Conservation (phyloP, 2,888 invertebrate genomes). For the Pandemis heparana region DNA sequence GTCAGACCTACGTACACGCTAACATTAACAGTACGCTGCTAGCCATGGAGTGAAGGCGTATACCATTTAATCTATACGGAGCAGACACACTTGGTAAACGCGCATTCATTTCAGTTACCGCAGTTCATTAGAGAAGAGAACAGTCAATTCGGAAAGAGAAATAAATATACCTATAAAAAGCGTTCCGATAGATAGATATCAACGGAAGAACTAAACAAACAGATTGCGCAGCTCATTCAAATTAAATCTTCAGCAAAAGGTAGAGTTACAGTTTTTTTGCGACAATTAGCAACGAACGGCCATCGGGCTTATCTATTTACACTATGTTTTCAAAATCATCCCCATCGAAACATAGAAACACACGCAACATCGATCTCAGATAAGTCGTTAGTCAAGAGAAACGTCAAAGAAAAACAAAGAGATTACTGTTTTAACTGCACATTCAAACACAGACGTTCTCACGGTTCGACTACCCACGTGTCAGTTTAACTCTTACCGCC, state of each 20-base stretch:
- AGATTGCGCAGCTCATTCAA: slow-evolving; percentile 85
- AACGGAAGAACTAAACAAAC: slow-evolving; percentile 82
- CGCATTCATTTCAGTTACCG: slow-evolving; percentile 83
- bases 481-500: slow-evolving; percentile 93
- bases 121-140: slow-evolving; percentile 81
- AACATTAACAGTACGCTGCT: slow-evolving; percentile 82
- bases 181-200: slow-evolving; percentile 79
- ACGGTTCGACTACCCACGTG: slow-evolving; percentile 84
- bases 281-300: slow-evolving; percentile 86
- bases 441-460: slow-evolving; percentile 86
- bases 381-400: slow-evolving; percentile 85
- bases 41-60: slow-evolving; percentile 84
- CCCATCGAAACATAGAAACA: slow-evolving; percentile 86
- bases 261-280: slow-evolving; percentile 84
- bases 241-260: slow-evolving; percentile 85
- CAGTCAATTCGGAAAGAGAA: slow-evolving; percentile 82
- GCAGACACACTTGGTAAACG: slow-evolving; percentile 80
- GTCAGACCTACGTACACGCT: slow-evolving; percentile 74
- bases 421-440: slow-evolving; percentile 82
- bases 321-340: slow-evolving; percentile 81
- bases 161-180: slow-evolving; percentile 85
- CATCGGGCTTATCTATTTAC: slow-evolving; percentile 85
- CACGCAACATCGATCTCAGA: slow-evolving; percentile 85
- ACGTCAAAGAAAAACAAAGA: slow-evolving; percentile 85
- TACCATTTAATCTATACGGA: slow-evolving; percentile 80